These are phyloP conservation scores for Archilochus colubris DNA, from an alignment of 2,113 vertebrate genomes.

Conservation along the genomic window DNA sequence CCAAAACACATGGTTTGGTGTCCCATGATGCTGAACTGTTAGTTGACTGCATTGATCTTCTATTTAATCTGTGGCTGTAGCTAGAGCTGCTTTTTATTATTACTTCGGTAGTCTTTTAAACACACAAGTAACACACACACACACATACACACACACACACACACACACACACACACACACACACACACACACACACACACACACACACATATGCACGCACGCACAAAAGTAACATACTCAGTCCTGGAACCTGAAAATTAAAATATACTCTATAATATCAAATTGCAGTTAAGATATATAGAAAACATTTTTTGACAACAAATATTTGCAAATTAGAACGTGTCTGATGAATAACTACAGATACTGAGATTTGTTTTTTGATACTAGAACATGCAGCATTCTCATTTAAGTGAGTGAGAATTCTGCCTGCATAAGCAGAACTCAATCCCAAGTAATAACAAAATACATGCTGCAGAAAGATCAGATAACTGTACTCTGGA, in stretches of 20 bases:
- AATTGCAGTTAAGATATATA: not conserved
- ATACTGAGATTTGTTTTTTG: not conserved
- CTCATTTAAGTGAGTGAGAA: not conserved
- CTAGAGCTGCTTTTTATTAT: not conserved
- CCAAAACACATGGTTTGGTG: not conserved
- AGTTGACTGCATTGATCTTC: not conserved
- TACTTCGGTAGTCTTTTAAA: not conserved
- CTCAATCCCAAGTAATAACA: not conserved
- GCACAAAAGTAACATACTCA: not conserved
- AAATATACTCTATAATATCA: not conserved
- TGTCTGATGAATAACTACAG: not conserved
- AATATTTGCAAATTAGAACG: not conserved
- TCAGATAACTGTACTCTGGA: conserved; percentile 21
- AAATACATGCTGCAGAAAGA: conserved; percentile 23
- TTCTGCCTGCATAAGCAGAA: conserved; percentile 31
- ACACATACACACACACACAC: too few species aligned
- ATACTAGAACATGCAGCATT: not conserved
- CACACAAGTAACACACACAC: not conserved
- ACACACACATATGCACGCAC: too few species aligned
- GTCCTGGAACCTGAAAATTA: not conserved
- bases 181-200: too few species aligned
- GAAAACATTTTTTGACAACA: not conserved
- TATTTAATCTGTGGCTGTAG: not conserved
- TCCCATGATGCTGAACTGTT: not conserved
- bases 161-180: too few species aligned